Conservation (phyloP, 2,888 invertebrate genomes). For the Meloe dianella region DNA sequence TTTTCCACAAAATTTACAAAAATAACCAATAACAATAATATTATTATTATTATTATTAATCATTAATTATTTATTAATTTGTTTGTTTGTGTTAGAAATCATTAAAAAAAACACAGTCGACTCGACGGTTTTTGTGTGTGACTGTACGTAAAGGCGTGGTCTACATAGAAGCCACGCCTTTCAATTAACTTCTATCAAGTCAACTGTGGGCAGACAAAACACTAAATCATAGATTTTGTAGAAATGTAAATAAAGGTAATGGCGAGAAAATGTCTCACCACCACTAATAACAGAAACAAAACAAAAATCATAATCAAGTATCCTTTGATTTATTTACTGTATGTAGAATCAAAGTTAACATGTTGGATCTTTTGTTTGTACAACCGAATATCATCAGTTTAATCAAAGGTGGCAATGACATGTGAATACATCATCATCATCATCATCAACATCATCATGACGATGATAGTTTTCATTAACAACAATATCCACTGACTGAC, state of each 20-base stretch:
- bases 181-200: neutral
- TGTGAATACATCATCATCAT: neutral
- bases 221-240: neutral
- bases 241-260: neutral
- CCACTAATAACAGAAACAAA: neutral
- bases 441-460: neutral
- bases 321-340: neutral
- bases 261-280: neutral
- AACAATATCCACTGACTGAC: no score
- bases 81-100: neutral
- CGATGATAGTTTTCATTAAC: neutral
- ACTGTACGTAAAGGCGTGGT: neutral
- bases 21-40: conserved; percentile 11
- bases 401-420: conserved; percentile 5
- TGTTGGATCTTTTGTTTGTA: conserved; percentile 3
- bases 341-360: neutral
- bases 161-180: neutral
- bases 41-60: conserved; percentile 9
- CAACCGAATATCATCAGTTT: conserved; percentile 2
- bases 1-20: conserved; percentile 11
- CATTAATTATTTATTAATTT: neutral
- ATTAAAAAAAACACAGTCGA: neutral
- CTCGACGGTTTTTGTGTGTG: neutral
- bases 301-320: neutral
- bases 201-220: conserved; percentile 7